These are phyloP conservation scores for Nomada fucata DNA, from an alignment of 2,888 invertebrate genomes.

Conservation along the genomic window DNA sequence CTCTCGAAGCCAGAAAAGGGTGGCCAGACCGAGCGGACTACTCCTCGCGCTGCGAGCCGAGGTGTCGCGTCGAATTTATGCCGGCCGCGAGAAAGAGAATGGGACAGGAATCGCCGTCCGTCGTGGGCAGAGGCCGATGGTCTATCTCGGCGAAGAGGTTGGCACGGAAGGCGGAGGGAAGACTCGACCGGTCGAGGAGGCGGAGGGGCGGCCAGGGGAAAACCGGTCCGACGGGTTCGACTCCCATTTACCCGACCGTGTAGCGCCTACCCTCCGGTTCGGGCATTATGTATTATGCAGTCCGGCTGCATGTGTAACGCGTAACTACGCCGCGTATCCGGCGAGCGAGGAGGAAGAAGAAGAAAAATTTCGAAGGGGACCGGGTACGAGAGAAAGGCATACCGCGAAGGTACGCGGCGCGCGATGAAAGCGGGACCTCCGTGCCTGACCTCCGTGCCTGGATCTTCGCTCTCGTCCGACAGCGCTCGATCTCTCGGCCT, in stretches of 20 bases:
- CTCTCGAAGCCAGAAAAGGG: background rate
- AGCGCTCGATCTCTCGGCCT: conserved; percentile 27
- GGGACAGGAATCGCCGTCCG: conserved; percentile 11
- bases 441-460: conserved; percentile 72
- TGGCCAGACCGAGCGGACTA: background rate
- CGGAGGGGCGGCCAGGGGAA: conserved; percentile 61
- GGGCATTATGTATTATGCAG: conserved; percentile 75
- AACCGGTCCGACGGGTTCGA: conserved; percentile 83
- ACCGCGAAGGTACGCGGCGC: conserved; percentile 64
- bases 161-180: conserved; percentile 41
- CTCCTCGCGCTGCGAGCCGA: background rate
- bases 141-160: conserved; percentile 51
- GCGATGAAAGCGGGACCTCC: conserved; percentile 75
- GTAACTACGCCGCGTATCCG: conserved; percentile 79
- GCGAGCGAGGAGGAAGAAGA: conserved; percentile 54
- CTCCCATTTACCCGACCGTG: conserved; percentile 81
- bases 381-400: conserved; percentile 48
- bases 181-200: conserved; percentile 46
- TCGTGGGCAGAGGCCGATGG: conserved; percentile 61
- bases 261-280: conserved; percentile 77
- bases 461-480: conserved; percentile 75
- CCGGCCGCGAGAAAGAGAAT: background rate
- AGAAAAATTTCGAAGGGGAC: conserved; percentile 30
- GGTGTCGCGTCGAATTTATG: conserved; percentile 8
- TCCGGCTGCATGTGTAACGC: conserved; percentile 78